Evolutionary conservation across 2,113 vertebrate genomes (phyloP).

Genomic region (Rafetus swinhoei): DNA sequence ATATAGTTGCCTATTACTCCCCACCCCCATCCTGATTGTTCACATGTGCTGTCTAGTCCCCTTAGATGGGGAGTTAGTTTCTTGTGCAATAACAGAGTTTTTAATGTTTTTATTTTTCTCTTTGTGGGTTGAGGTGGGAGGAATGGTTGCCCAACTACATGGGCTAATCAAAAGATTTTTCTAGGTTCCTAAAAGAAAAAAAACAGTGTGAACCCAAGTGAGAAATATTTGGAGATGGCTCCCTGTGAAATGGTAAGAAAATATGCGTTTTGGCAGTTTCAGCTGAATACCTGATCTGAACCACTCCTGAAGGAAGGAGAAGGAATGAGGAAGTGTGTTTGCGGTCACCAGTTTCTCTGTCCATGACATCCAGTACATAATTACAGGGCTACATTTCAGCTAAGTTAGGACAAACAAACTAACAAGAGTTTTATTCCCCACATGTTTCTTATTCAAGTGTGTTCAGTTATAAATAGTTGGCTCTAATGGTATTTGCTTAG

Average conservation of each 20-base stretch:
- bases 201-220: neutral
- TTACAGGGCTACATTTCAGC: conserved; percentile 66
- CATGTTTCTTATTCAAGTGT: conserved; percentile 62
- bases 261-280: conserved; percentile 43
- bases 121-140: fast-evolving
- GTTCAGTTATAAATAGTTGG: conserved; percentile 59
- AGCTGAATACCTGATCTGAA: conserved; percentile 59
- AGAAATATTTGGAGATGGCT: conserved; percentile 40
- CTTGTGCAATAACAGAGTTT: neutral
- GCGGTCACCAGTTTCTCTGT: conserved; percentile 52
- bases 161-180: neutral
- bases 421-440: conserved; percentile 29
- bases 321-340: conserved; percentile 82
- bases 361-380: conserved; percentile 63
- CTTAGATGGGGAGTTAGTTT: neutral
- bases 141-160: neutral
- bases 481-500: conserved; percentile 58
- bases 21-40: too few species aligned
- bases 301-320: conserved; percentile 73
- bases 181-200: neutral
- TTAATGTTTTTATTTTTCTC: neutral
- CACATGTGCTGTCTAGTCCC: too few species aligned
- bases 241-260: conserved; percentile 35
- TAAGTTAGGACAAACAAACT: conserved; percentile 59
- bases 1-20: too few species aligned